Percentiles rank a stretch among this genome's conserved stretches.
phyloP scores from a whole-genome alignment of 1,140 invertebrate genomes.

The Venturia canescens region DNA sequence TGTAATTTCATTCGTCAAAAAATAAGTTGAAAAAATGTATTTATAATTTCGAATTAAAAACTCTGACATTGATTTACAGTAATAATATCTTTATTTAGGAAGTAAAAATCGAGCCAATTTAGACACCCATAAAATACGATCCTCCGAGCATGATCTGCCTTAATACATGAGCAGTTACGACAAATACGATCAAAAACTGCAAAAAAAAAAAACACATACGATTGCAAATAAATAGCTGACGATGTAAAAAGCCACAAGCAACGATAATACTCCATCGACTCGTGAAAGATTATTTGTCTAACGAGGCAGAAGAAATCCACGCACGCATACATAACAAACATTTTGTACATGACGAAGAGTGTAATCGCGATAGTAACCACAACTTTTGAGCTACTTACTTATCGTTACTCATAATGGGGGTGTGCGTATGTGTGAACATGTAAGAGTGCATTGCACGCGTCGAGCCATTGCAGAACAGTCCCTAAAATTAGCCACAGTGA shows the following conservation, averaged over 20 bases:
- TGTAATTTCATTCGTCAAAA: no score
- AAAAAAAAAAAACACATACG: background rate
- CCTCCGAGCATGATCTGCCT: no score
- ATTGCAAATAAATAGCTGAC: background rate
- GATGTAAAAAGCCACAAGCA: background rate
- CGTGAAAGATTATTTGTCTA: conserved; percentile 40
- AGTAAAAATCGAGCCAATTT: no score
- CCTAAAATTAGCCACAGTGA: conserved; percentile 77
- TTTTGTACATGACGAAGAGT: background rate
- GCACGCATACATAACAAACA: background rate
- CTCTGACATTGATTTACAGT: no score
- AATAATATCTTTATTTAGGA: no score
- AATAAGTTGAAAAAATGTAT: no score
- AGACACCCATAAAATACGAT: no score
- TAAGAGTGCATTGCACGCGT: conserved; percentile 33
- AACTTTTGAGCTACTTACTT: conserved; percentile 22
- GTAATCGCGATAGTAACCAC: conserved; percentile 32
- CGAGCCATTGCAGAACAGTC: conserved; percentile 43
- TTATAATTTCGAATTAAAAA: no score
- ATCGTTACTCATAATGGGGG: background rate
- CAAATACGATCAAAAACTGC: background rate
- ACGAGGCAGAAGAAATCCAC: conserved; percentile 4
- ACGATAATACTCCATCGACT: conserved; percentile 14
- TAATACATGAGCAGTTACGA: background rate
- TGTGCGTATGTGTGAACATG: conserved; percentile 7